These are phyloP conservation scores for Sphaeramia orbicularis DNA, from an alignment of 2,797 vertebrate species.

Conservation along the genomic window DNA sequence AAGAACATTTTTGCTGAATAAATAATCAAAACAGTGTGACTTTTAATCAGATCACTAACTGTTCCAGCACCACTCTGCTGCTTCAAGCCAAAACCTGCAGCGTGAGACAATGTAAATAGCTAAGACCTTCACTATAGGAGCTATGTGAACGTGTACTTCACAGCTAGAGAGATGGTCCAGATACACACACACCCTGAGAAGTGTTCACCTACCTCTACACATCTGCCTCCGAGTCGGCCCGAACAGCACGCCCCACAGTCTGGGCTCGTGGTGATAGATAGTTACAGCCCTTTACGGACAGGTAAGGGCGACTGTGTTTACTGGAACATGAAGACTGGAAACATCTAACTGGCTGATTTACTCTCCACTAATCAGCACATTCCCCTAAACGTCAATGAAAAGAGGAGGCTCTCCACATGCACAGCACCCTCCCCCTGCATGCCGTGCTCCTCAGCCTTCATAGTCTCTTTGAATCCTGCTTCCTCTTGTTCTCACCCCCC, in stretches of 20 bases:
- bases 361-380: constrained; percentile 82
- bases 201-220: constrained; percentile 74
- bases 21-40: background rate
- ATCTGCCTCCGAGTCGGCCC: constrained; percentile 43
- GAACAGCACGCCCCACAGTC: constrained; percentile 31
- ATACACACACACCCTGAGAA: constrained; percentile 22
- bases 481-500: constrained; percentile 10
- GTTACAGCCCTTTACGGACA: constrained; percentile 15
- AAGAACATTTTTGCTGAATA: background rate
- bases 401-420: constrained; percentile 67
- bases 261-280: constrained; percentile 30
- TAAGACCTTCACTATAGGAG: constrained; percentile 3
- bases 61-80: background rate
- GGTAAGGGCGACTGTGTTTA: constrained; percentile 34
- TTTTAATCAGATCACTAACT: constrained; percentile 1
- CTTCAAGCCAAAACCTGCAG: constrained; percentile 32
- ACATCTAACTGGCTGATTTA: constrained; percentile 69
- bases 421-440: constrained; percentile 42
- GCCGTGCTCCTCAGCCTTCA: constrained; percentile 32
- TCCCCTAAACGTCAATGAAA: constrained; percentile 74
- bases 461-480: constrained; percentile 42
- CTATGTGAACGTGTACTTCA: constrained; percentile 31
- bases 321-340: constrained; percentile 54
- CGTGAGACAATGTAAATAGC: constrained; percentile 32
- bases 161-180: constrained; percentile 23